A percentile compares a stretch with the other conserved stretches of the same genome.
Evolutionary conservation across 2,797 vertebrate species (phyloP).

Genomic region (Falco columbarius): DNA sequence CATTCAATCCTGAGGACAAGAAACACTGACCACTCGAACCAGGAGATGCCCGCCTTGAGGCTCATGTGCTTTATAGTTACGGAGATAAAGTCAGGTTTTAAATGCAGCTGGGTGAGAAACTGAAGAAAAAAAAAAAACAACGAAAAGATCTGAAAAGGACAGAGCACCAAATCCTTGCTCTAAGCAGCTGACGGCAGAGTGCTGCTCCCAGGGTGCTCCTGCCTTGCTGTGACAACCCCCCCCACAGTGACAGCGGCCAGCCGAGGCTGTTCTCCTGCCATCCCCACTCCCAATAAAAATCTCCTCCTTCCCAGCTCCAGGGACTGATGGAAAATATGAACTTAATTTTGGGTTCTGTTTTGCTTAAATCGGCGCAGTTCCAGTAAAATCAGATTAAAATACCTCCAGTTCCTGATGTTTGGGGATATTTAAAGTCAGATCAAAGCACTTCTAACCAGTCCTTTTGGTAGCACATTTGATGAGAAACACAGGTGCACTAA

Average conservation of each 20-base stretch:
- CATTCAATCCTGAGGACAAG: not conserved
- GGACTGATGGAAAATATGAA: conserved; percentile 48
- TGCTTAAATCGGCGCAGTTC: conserved; percentile 57
- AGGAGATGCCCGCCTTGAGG: not conserved
- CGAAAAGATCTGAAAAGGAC: not conserved
- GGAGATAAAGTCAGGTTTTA: not conserved
- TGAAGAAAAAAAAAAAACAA: not conserved
- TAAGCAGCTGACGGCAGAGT: not conserved
- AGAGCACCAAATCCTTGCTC: not conserved
- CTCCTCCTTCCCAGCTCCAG: conserved; percentile 13
- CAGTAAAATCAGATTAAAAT: conserved; percentile 77
- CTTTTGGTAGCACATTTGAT: conserved; percentile 73
- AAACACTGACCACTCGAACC: accelerated
- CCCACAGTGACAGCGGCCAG: not conserved
- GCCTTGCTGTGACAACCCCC: not conserved
- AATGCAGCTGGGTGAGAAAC: not conserved
- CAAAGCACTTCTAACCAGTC: conserved; percentile 66
- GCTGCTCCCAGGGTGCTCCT: not conserved
- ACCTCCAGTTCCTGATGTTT: conserved; percentile 70
- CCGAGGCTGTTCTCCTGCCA: not conserved
- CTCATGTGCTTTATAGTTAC: accelerated
- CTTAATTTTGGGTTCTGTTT: conserved; percentile 68
- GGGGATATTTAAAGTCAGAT: conserved; percentile 74
- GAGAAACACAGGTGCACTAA: conserved; percentile 75
- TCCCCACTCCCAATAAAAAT: not conserved